Base-by-base conservation (phyloP, 2,113 vertebrate species). In the Atrichornis clamosus region DNA sequence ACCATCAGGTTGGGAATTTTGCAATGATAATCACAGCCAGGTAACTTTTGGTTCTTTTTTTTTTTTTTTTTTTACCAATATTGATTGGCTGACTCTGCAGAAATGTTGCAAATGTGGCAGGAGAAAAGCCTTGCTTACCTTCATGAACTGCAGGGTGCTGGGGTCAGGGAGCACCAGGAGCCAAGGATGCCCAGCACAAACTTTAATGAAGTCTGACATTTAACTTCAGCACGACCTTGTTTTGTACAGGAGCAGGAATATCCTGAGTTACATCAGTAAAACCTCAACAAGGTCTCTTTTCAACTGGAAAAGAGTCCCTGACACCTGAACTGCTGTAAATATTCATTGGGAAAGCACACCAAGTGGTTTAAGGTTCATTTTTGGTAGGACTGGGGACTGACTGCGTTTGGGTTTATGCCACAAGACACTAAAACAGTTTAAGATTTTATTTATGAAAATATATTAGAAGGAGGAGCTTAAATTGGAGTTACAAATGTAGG, bases 141-240 rank as follows among this genome's bases (percentile, higher is more conserved):
- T 59, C 70, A 55, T 27, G 73, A 58, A 7, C 59, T 24, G 59
- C 67, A 73, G 58, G 75, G 73, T 63, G 30, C 74, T 42, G 24
- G 8, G 70, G 81, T 90, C 81, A 92, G 94, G 8, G 42, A 67
- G 74, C 60, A 70, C 18, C 76, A 44, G 27, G 21, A 78, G 64
- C 33, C 93, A 91, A 91, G 76, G 87, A 39, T 81, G 90, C 79
- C 83, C 60, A 32, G 42, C 13, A 49, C 62, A n/a, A 41, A 9
- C 65, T 94, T 94, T 79, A 95, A 96, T 93, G 93, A 97, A 90
- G 73, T 20, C 30, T 91, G 75, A 68, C 87, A 73, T 67, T 13
- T 15, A 90, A 93, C 91, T 94, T 67, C 70, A 77, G 74, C 26
- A 2, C 76, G 63, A 94, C 93, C 90, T 96, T 84, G 72, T 64